Evolutionary conservation across 2,113 vertebrate genomes (phyloP).

Genomic region (Lucifuga dentata): DNA sequence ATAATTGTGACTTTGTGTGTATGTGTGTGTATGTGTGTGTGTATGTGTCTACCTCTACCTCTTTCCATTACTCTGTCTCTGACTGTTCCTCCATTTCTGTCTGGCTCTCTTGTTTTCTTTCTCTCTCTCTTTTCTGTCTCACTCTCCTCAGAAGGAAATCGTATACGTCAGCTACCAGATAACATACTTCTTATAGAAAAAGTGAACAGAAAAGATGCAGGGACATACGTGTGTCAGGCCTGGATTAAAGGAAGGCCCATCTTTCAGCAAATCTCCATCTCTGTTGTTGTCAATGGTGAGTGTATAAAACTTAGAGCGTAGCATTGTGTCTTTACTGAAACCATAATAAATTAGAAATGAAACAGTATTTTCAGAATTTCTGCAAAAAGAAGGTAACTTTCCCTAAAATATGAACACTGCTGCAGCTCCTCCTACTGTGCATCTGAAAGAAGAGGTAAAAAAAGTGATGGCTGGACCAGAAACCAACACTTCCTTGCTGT

Average conservation of each 20-base stretch:
- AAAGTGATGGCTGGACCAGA: conserved; percentile 75
- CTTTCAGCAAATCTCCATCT: conserved; percentile 12
- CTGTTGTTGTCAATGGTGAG: conserved; percentile 80
- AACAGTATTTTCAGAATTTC: background rate
- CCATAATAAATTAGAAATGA: background rate
- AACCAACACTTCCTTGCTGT: conserved; percentile 71
- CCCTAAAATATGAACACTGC: background rate
- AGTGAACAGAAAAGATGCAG: conserved; percentile 69
- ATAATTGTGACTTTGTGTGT: background rate
- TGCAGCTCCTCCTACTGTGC: conserved; percentile 73
- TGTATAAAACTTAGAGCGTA: too few species aligned
- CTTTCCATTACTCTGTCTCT: background rate
- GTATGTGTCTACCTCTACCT: background rate
- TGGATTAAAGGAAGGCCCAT: conserved; percentile 65
- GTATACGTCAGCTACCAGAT: conserved; percentile 33
- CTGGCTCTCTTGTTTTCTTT: background rate
- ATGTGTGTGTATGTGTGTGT: background rate
- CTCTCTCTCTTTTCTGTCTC: background rate
- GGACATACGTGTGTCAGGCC: conserved; percentile 75
- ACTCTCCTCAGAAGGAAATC: conserved; percentile 6
- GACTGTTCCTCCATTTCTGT: background rate
- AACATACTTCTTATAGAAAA: conserved; percentile 64
- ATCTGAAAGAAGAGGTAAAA: conserved; percentile 47
- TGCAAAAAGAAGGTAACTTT: background rate
- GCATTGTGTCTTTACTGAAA: too few species aligned